Evolutionary conservation across 1,140 invertebrate genomes (phyloP).

Genomic region (Ruditapes philippinarum): DNA sequence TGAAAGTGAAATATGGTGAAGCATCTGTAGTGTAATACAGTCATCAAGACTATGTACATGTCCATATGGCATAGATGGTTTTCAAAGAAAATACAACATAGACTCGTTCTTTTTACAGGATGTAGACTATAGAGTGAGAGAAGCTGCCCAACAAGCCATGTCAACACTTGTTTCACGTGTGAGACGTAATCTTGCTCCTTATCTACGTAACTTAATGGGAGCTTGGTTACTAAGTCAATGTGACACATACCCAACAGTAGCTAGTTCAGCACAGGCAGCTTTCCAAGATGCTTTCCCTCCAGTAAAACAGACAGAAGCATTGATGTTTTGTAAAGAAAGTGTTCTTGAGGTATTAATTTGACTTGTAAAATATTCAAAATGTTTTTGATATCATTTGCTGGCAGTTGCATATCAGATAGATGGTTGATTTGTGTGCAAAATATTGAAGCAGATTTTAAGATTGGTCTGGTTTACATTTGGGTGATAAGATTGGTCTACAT

Average conservation of each 20-base stretch:
- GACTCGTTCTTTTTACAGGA: slow-evolving; percentile 88
- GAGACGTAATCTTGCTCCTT: slow-evolving; percentile 92
- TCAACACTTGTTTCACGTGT: slow-evolving; percentile 90
- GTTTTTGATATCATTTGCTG: no score
- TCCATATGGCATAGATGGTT: no score
- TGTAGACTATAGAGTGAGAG: slow-evolving; percentile 92
- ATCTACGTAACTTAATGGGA: slow-evolving; percentile 91
- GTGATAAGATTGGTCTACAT: no score
- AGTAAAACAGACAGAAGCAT: slow-evolving; percentile 91
- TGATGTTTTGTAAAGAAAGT: slow-evolving; percentile 92
- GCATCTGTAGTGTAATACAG: no score
- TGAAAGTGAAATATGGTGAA: no score
- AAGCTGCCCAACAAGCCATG: slow-evolving; percentile 89
- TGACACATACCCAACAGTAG: slow-evolving; percentile 93
- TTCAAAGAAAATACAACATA: no score
- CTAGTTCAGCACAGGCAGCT: slow-evolving; percentile 91
- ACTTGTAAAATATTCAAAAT: no score
- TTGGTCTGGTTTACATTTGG: no score
- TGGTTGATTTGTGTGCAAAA: no score
- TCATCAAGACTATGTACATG: no score
- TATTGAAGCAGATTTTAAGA: no score
- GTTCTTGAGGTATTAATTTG: slow-evolving; percentile 91
- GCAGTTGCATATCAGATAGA: no score
- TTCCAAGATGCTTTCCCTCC: slow-evolving; percentile 91
- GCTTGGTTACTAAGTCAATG: slow-evolving; percentile 91